These are phyloP conservation scores for Pimpla rufipes DNA, from an alignment of 2,888 invertebrate species.

Conservation along the genomic window DNA sequence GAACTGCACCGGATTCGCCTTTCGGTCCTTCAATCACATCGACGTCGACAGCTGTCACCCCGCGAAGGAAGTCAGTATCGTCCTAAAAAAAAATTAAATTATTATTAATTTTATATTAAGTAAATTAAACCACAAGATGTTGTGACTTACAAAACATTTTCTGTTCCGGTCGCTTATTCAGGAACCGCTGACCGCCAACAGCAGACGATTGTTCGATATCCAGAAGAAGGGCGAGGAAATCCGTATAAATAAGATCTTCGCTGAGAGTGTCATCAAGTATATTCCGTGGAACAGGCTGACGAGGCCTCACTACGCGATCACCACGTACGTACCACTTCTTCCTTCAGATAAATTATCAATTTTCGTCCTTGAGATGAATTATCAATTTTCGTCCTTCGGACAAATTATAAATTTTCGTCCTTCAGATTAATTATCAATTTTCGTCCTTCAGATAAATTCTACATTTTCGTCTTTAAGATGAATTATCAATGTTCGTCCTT, in stretches of 20 bases:
- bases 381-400: neutral
- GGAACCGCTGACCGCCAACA: slow-evolving; percentile 71
- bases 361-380: neutral
- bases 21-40: slow-evolving; percentile 75
- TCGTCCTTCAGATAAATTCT: no score
- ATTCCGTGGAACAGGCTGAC: slow-evolving; percentile 80
- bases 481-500: no score
- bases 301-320: slow-evolving; percentile 82
- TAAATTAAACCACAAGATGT: no score
- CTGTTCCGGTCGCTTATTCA: no score
- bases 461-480: no score
- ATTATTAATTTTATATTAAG: no score
- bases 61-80: slow-evolving; percentile 66
- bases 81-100: neutral
- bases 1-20: slow-evolving; percentile 77
- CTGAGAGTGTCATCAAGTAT: slow-evolving; percentile 76
- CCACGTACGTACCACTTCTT: slow-evolving; percentile 78
- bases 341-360: neutral
- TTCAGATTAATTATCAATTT: no score
- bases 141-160: no score
- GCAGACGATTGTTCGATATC: slow-evolving; percentile 73
- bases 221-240: slow-evolving; percentile 71
- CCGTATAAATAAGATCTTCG: slow-evolving; percentile 76
- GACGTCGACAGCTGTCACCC: slow-evolving; percentile 72
- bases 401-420: no score